A percentile compares a stretch with the other conserved stretches of the same genome.
Conservation (phyloP, 2,113 vertebrate genomes). For the Paradoxurus hermaphroditus region DNA sequence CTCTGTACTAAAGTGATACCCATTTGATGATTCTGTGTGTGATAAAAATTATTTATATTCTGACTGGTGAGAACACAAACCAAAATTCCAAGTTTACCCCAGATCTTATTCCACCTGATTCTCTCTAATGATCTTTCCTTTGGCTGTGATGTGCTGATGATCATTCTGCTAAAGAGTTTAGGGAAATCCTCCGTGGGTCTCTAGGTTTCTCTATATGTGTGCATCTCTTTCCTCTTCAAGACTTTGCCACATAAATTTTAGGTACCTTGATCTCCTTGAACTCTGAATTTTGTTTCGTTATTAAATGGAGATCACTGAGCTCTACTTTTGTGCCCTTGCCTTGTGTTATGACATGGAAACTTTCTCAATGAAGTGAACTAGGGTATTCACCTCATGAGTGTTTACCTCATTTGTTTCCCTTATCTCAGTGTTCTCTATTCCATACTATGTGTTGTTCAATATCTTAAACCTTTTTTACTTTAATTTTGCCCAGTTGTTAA, state of each 20-base stretch:
- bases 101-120: background rate
- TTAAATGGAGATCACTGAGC: background rate
- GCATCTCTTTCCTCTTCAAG: background rate
- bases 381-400: background rate
- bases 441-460: background rate
- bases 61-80: background rate
- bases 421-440: background rate
- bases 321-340: background rate
- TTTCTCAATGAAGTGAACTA: background rate
- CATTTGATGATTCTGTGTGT: background rate
- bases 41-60: background rate
- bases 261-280: background rate
- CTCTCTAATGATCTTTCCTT: background rate
- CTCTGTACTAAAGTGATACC: background rate
- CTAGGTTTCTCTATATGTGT: background rate
- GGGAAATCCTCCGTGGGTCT: background rate
- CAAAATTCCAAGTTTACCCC: too few species aligned
- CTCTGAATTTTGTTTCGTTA: background rate
- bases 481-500: background rate
- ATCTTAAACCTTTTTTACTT: background rate
- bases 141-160: background rate
- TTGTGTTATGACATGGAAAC: background rate
- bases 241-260: background rate
- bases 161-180: background rate
- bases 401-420: background rate